Base-by-base conservation (phyloP, 2,888 invertebrate species). In the Melanostoma mellinum region DNA sequence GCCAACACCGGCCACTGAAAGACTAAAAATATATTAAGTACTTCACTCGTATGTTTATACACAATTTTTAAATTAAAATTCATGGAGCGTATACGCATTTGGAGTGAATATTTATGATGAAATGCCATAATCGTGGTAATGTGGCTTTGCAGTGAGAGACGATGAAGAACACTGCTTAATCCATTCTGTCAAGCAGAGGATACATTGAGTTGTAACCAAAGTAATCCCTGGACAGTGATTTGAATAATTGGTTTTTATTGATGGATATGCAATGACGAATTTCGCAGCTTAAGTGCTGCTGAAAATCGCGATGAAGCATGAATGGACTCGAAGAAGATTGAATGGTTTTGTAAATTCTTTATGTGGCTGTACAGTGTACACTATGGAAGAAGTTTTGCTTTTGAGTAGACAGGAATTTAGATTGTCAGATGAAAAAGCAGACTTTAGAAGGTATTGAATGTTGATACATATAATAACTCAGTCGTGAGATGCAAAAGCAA, bases 51-150 rank as follows among this genome's bases (percentile, higher is more conserved):
- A 32, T 67, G 33, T 33, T 32, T 32, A 60, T 48, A 6, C 3
- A 6, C 6, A 50, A 35, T 35, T 42, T 9, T n/a, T 40, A 4
- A 38, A 75, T 80, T 65, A 46, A 65, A 75, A 80, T 75, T 75
- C 80, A 58, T 44, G 6, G 30, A 6, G 10, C 80, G 69, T 80
- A 61, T 36, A 46, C 69, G 9, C 75, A 71, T 61, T 52, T 65
- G 50, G 52, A 75, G 69, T 58, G 68, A 60, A 76, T 69, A 71
- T 75, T 80, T 75, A 71, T 65, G 56, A 80, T 69, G 52, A 71
- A 69, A 55, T 52, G 65, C 3, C 32, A 63, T 48, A 36, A 48
- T n/a, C 36, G 36, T 63, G 60, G 33, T 60, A 33, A 4, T n/a
- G 60, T 44, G 8, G 44, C 20, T 20, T 20, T 20, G 20, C 20